Evolutionary conservation across 64 coral and sea anemone genomes (phyloP).

Genomic region (Pachyseris speciosa): DNA sequence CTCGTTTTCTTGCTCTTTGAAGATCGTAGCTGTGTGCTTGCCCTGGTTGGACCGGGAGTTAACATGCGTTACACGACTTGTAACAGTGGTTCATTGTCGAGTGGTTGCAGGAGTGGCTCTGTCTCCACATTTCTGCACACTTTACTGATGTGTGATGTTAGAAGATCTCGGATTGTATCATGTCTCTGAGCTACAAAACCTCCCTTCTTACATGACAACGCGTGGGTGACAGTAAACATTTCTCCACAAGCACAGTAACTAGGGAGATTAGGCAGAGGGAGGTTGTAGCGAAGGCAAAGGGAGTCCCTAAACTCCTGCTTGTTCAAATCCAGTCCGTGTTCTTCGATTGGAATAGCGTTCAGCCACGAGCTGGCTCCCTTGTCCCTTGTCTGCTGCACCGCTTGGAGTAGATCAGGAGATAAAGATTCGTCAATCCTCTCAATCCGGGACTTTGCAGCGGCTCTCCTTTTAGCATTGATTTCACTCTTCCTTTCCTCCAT

Average conservation of each 20-base stretch:
- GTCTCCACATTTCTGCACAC: slow-evolving; percentile 58
- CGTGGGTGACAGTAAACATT: slow-evolving; percentile 20
- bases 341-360: slow-evolving; percentile 20
- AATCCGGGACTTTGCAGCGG: slow-evolving; percentile 5
- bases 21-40: slow-evolving; percentile 49
- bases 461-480: slow-evolving; percentile 11
- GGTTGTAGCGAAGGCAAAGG: slow-evolving; percentile 52
- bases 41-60: slow-evolving; percentile 53
- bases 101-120: slow-evolving; percentile 50
- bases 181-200: slow-evolving; percentile 42
- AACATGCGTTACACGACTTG: slow-evolving; percentile 64
- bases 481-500: slow-evolving; percentile 11
- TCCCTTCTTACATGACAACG: slow-evolving; percentile 31
- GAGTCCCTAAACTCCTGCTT: slow-evolving; percentile 51
- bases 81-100: too few species aligned
- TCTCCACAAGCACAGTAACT: slow-evolving; percentile 40
- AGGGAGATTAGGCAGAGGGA: slow-evolving; percentile 56
- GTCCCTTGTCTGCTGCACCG: slow-evolving; percentile 54
- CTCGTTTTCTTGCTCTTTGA: slow-evolving; percentile 71
- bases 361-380: slow-evolving; percentile 42
- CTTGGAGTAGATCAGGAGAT: slow-evolving; percentile 51
- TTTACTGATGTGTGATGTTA: slow-evolving; percentile 36
- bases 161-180: slow-evolving; percentile 46
- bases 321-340: background rate
- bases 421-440: slow-evolving; percentile 50